Evolutionary conservation across 2,888 invertebrate species (phyloP), one percentile per base, ranked within the genome.

Genomic region (Rhingia campestris): DNA sequence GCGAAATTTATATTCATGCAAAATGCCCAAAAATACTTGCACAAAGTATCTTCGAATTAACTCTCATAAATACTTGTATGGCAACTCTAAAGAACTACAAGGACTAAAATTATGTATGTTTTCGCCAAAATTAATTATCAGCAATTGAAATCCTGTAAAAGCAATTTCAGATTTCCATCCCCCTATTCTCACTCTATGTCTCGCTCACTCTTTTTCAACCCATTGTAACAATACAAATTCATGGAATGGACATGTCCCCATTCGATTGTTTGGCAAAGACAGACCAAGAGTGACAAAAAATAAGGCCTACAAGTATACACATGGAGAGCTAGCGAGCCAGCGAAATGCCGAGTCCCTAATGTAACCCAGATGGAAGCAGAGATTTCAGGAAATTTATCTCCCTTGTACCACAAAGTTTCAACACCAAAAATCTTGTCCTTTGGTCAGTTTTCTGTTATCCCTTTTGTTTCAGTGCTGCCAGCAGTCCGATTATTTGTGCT

Each of bases 391-490:
- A 73, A 82, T 82, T 82, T 82, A 82, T 82, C 73, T 79, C 51
- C 53, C 79, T 74, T 82, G 67, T 79, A 69, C 79, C 79, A 79
- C 67, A 72, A 73, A 79, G 67, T 82, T 82, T 82, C 82, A 79
- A 82, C 82, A 82, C 82, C 82, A 79, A 82, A 82, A 79, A 82
- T 82, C 79, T 82, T 82, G 82, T 82, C 82, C 82, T 73, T 79
- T 82, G 82, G 82, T 82, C 79, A 82, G 69, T 79, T 79, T 69
- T 58, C 67, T 79, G 79, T 69, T 64, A 82, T 82, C 69, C 82
- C 79, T 73, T 82, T 82, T 82, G 79, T 82, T 79, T 73, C 73
- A 58, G 45, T 47, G 51, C 73, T 63, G 73, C 59, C 56, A 59
- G 67, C 67, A 49, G 14, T 2, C 45, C 47, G 33, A 22, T 56